These are phyloP conservation scores for Drosophila rufa DNA, from an alignment of 1,140 invertebrate species.

Conservation along the genomic window DNA sequence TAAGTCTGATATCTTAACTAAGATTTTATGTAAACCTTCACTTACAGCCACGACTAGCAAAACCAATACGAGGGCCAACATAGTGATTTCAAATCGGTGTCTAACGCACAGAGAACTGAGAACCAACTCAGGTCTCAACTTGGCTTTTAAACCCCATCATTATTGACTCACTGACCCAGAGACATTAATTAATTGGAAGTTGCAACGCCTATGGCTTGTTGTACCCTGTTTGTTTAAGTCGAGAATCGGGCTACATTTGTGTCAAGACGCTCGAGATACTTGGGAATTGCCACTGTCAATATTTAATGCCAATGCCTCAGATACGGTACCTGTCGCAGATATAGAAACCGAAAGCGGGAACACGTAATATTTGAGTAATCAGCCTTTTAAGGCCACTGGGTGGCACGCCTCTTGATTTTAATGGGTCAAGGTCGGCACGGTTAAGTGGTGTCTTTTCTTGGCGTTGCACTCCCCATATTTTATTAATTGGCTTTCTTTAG, in stretches of 20 bases:
- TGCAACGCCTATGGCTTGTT: conserved; percentile 50
- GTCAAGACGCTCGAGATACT: conserved; percentile 71
- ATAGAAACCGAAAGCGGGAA: conserved; percentile 22
- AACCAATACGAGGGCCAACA: conserved; percentile 19
- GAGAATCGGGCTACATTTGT: conserved; percentile 62
- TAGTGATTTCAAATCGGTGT: conserved; percentile 17
- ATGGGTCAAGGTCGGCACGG: conserved; percentile 7
- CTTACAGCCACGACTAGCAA: conserved; percentile 39
- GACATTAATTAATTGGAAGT: conserved; percentile 54
- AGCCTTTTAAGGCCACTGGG: neutral
- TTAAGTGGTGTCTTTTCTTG: neutral
- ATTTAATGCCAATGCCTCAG: conserved; percentile 52
- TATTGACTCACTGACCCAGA: conserved; percentile 44
- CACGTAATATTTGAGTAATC: conserved; percentile 10
- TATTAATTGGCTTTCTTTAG: neutral
- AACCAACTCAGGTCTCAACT: neutral
- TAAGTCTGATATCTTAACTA: neutral
- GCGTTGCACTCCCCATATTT: neutral
- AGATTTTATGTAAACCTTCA: neutral
- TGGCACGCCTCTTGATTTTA: neutral
- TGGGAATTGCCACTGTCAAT: conserved; percentile 59
- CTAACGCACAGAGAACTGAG: conserved; percentile 38
- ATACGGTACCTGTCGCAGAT: conserved; percentile 13
- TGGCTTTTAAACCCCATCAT: conserved; percentile 56
- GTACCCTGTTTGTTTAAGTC: conserved; percentile 44